Conservation (phyloP, 1,140 invertebrate genomes). For the Trialeurodes vaporariorum region DNA sequence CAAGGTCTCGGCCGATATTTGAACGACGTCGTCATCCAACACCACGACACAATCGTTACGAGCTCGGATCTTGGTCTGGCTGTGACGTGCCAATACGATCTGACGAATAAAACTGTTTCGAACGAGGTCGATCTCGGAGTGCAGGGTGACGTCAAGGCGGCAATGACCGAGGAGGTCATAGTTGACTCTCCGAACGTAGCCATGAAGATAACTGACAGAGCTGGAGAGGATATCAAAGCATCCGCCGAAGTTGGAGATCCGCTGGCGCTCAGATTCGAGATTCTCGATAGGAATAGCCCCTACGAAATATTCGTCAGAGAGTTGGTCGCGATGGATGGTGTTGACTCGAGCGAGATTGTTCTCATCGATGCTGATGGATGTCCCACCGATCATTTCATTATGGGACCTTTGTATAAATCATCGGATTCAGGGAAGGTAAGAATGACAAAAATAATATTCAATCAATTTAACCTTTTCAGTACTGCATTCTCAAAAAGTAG, state of each 20-base stretch:
- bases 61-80: conserved; percentile 84
- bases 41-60: conserved; percentile 90
- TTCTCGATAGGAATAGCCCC: conserved; percentile 78
- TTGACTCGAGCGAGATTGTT: conserved; percentile 81
- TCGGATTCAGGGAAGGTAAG: conserved; percentile 47
- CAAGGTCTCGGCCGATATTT: conserved; percentile 71
- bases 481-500: no score
- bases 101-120: conserved; percentile 84
- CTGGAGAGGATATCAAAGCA: conserved; percentile 63
- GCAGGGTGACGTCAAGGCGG: conserved; percentile 66
- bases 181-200: conserved; percentile 88
- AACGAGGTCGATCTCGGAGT: conserved; percentile 83
- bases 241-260: conserved; percentile 81
- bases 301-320: conserved; percentile 92
- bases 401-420: conserved; percentile 79
- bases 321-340: conserved; percentile 85
- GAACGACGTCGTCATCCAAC: conserved; percentile 84
- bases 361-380: conserved; percentile 85
- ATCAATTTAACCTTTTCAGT: no score
- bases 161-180: conserved; percentile 59
- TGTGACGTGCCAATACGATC: conserved; percentile 84
- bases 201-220: conserved; percentile 84
- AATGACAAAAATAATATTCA: no score
- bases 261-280: conserved; percentile 79
- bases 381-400: conserved; percentile 83